phyloP scores from a whole-genome alignment of 2,888 invertebrate species.

The Subacronicta megacephala region DNA sequence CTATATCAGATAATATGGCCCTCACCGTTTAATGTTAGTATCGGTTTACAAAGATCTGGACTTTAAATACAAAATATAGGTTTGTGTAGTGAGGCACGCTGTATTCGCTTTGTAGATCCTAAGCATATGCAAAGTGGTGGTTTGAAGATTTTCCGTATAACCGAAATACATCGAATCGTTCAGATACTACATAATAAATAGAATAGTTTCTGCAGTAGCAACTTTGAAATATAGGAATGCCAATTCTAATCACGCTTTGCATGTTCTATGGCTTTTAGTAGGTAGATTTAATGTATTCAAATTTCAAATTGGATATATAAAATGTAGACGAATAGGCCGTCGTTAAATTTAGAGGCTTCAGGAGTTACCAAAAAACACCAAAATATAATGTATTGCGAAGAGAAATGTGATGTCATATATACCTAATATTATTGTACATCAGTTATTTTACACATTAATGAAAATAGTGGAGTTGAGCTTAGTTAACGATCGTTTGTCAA shows the following conservation, averaged over 20 bases:
- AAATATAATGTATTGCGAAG: conserved; percentile 10
- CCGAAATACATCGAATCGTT: background rate
- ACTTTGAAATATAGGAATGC: background rate
- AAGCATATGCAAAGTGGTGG: background rate
- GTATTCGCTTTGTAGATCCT: background rate
- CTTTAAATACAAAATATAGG: background rate
- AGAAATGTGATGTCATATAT: background rate
- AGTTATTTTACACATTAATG: no score
- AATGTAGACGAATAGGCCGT: conserved; percentile 5
- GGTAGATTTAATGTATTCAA: conserved; percentile 10
- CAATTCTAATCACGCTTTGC: background rate
- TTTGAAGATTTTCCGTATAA: background rate
- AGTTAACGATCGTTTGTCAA: background rate
- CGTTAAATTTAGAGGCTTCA: conserved; percentile 14
- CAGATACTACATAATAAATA: background rate
- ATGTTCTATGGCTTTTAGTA: conserved; percentile 2
- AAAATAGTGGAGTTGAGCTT: background rate
- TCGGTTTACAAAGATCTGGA: conserved; percentile 24
- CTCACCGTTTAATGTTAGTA: background rate
- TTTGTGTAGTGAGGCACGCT: conserved; percentile 4
- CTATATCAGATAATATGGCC: background rate
- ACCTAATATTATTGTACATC: no score
- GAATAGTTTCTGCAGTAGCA: background rate
- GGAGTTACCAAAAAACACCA: conserved; percentile 19
- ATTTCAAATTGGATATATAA: background rate